Conservation (phyloP, 2,797 vertebrate genomes). For the Lacerta agilis region DNA sequence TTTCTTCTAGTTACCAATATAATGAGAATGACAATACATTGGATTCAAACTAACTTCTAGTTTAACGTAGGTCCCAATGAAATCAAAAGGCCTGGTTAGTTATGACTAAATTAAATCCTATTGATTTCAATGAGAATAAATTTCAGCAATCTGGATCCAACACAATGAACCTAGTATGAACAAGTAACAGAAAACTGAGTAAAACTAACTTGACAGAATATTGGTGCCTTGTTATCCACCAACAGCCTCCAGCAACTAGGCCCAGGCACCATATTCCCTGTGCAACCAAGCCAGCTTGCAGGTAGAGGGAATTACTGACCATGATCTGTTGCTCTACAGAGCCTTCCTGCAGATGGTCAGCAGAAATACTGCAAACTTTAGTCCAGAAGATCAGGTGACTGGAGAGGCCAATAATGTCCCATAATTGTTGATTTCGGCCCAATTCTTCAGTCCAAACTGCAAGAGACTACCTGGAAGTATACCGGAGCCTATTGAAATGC, state of each 20-base stretch:
- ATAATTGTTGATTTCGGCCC: not conserved
- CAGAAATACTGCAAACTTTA: not conserved
- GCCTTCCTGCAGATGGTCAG: not conserved
- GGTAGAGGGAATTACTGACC: not conserved
- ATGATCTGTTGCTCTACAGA: not conserved
- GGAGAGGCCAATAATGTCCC: not conserved
- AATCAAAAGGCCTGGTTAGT: not conserved
- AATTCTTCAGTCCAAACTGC: not conserved
- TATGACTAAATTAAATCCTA: not conserved
- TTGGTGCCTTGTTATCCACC: not conserved
- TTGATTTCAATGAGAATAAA: not conserved
- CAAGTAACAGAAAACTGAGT: conserved; percentile 15
- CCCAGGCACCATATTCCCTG: not conserved
- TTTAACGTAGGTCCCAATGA: not conserved
- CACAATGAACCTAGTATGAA: too few relatives aligned
- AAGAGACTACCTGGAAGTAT: not conserved
- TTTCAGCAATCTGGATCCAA: not conserved
- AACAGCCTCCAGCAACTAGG: not conserved
- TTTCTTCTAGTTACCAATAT: conserved; percentile 65
- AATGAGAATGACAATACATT: not conserved
- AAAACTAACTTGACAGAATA: not conserved
- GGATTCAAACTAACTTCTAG: not conserved
- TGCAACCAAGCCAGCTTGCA: not conserved
- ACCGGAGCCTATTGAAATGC: not conserved
- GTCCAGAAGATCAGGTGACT: not conserved